phyloP scores from a whole-genome alignment of 92 coral and sea anemone genomes.

The Epizoanthus stellaris region DNA sequence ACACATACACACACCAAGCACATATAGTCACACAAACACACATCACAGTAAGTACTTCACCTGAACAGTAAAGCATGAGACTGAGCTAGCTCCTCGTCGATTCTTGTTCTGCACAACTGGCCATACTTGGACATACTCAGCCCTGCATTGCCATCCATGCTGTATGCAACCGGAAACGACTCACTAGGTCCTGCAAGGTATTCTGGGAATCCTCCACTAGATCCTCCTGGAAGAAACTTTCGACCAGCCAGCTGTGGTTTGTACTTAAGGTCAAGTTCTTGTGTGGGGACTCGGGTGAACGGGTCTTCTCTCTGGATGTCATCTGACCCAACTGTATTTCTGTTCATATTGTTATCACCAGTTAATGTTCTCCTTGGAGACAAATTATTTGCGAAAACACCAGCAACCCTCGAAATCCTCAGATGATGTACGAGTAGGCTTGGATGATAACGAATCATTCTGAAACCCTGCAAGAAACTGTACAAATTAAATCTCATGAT shows the following conservation, averaged over 20 bases:
- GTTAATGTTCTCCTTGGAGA: background rate
- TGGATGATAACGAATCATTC: no score
- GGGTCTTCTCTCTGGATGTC: background rate
- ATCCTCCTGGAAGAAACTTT: constrained; percentile 50
- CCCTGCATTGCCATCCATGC: constrained; percentile 16
- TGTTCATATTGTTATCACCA: background rate
- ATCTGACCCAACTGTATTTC: background rate
- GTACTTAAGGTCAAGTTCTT: constrained; percentile 11
- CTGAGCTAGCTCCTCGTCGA: constrained; percentile 18
- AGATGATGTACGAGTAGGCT: no score
- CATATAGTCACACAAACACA: background rate
- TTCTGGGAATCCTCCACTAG: constrained; percentile 55
- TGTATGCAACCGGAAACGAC: constrained; percentile 44
- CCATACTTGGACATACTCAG: constrained; percentile 21
- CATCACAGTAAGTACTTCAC: constrained; percentile 3
- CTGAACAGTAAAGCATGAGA: constrained; percentile 45
- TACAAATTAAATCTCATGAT: no score
- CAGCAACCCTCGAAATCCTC: no score
- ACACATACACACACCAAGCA: no score
- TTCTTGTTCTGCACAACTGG: constrained; percentile 13
- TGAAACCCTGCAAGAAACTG: no score
- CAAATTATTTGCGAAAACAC: background rate
- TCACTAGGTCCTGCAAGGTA: constrained; percentile 51
- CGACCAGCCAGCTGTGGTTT: constrained; percentile 48
- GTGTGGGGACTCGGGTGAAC: background rate